Evolutionary conservation across 1,140 invertebrate genomes (phyloP).

Genomic region (Platyura marginata): DNA sequence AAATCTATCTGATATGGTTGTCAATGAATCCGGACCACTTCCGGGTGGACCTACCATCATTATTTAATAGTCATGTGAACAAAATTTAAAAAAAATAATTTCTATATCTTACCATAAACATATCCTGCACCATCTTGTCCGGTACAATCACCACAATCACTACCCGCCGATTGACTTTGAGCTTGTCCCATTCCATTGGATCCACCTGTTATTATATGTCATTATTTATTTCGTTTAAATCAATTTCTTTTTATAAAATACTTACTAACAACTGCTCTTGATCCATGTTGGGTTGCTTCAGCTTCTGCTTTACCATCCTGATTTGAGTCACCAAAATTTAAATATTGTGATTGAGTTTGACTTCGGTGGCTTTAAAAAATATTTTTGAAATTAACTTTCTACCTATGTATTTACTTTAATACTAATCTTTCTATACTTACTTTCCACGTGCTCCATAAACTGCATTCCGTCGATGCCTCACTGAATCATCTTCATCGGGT

Average conservation of each 20-base stretch:
- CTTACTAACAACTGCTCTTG: conserved; percentile 58
- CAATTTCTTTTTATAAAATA: conserved; percentile 1
- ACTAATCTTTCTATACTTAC: background rate
- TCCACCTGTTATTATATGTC: conserved; percentile 29
- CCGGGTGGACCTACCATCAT: background rate
- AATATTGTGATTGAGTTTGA: conserved; percentile 66
- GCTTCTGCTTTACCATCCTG: conserved; percentile 56
- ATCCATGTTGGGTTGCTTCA: conserved; percentile 47
- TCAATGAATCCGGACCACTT: background rate
- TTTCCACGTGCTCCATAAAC: background rate
- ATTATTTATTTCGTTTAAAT: background rate
- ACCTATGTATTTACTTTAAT: too few relatives aligned
- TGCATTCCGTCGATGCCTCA: background rate
- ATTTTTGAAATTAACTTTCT: background rate
- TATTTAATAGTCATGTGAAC: too few relatives aligned
- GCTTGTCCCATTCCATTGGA: conserved; percentile 61
- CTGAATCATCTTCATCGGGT: background rate
- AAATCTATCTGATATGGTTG: too few relatives aligned
- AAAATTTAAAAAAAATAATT: background rate
- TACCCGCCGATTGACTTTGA: conserved; percentile 46
- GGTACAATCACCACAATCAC: conserved; percentile 22
- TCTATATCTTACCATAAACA: background rate
- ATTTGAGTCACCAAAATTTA: conserved; percentile 39
- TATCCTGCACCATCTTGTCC: background rate
- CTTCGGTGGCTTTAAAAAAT: conserved; percentile 27